Conservation (phyloP, 2,113 vertebrate species). For the Myotis davidii region DNA sequence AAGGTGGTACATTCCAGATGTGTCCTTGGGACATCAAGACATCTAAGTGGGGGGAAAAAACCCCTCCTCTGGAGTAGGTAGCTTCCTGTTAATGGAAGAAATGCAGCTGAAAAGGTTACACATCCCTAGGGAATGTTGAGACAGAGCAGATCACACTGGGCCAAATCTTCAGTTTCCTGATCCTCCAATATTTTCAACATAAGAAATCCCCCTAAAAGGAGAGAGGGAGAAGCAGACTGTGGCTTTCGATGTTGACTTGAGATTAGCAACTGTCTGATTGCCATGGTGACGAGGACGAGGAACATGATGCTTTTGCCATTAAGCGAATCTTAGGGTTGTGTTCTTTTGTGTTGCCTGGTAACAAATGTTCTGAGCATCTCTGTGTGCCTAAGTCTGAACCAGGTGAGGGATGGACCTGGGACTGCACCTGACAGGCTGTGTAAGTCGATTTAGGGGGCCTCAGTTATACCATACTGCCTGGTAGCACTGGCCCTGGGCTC, state of each 20-base stretch:
- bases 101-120: background rate
- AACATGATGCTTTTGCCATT: background rate
- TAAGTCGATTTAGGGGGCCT: background rate
- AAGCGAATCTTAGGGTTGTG: background rate
- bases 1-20: background rate
- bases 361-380: background rate
- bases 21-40: background rate
- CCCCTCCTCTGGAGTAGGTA: background rate
- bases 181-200: background rate
- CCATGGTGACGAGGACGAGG: background rate
- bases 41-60: background rate
- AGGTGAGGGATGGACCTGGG: background rate
- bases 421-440: background rate
- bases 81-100: background rate
- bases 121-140: background rate
- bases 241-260: slow-evolving; percentile 19
- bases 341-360: background rate
- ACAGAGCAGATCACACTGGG: background rate
- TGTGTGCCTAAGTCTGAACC: background rate
- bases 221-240: background rate
- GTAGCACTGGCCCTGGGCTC: background rate
- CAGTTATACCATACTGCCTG: background rate
- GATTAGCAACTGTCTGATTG: background rate
- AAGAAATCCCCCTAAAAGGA: background rate
- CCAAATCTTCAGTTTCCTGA: background rate